Evolutionary conservation across 2,888 invertebrate species (phyloP), one percentile per base, ranked within the genome.

Genomic region (Siphlonurus alternatus): DNA sequence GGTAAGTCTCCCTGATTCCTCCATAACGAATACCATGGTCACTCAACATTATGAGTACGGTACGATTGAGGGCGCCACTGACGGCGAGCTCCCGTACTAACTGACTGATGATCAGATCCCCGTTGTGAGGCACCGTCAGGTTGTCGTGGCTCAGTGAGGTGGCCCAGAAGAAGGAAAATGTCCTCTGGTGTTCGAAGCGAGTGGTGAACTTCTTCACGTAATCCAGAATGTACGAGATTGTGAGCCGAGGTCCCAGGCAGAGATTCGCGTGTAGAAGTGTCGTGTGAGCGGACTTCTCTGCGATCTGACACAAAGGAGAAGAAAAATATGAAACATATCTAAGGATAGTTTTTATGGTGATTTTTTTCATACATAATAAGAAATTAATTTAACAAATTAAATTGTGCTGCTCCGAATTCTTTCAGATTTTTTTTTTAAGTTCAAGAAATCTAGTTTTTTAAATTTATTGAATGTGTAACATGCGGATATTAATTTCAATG

Each of bases 11-110:
- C 10, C 93, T 80, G 69, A 93, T 91, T 5, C 80, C 80, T 1
- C 93, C 94, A 86, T 89, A 93, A 66, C 94, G 78, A 65, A 93
- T 84, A 0, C 95, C 95, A 72, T 95, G 95, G 73, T 95, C 95
- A 74, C 93, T 93, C 78, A 93, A 79, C 59, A 81, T 72, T 15
- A 91, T 74, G 63, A 93, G 63, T 70, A 84, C 79, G 0, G 90
- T 89, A 24, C 83, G 79, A 63, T 88, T 81, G 63, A 90, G 76
- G 61, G 80, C 77, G 5, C 38, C 38, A 38, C 38, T 38, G 7
- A 38, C 15, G 15, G 38, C 5, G 5, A 38, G 15, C 15, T 38
- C 38, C 15, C 38, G 38, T 10, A 38, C 15, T 10, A 38, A 15
- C 38, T 38, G 7, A 38, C 38, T 38, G 38, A 10, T 10, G 5